Conservation (phyloP, 1,140 invertebrate genomes). For the Agrilus planipennis region DNA sequence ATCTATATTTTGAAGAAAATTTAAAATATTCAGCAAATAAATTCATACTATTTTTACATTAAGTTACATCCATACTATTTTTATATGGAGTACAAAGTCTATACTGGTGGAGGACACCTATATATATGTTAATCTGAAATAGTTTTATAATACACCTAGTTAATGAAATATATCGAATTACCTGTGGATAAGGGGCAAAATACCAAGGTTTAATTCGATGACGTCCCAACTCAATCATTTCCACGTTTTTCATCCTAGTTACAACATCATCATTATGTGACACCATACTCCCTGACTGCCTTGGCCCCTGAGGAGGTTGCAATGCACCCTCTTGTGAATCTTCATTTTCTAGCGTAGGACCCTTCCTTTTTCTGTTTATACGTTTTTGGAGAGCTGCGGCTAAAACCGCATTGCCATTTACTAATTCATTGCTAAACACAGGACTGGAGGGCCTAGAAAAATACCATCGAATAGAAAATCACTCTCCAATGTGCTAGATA, state of each 20-base stretch:
- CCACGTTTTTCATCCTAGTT: constrained; percentile 95
- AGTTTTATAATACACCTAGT: no score
- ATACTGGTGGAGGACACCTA: no score
- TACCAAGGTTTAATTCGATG: constrained; percentile 97
- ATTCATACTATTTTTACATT: no score
- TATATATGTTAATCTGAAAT: no score
- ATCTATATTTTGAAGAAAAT: no score
- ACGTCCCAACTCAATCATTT: constrained; percentile 87
- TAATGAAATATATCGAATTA: no score
- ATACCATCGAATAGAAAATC: no score
- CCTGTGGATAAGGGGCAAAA: constrained; percentile 96
- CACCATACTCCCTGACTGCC: constrained; percentile 78
- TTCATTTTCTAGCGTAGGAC: constrained; percentile 49
- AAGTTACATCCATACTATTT: no score
- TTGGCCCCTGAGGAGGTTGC: constrained; percentile 38
- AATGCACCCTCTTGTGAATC: constrained; percentile 45
- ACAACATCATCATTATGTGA: constrained; percentile 91
- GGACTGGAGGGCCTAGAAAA: constrained; percentile 55
- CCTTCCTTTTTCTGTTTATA: constrained; percentile 58
- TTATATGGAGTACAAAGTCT: no score
- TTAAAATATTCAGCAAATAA: no score
- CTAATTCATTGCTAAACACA: constrained; percentile 41
- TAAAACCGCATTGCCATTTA: constrained; percentile 66
- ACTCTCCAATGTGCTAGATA: no score
- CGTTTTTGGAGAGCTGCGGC: constrained; percentile 71